Conservation (phyloP, 2,888 invertebrate genomes). For the Drosophila mimica region DNA sequence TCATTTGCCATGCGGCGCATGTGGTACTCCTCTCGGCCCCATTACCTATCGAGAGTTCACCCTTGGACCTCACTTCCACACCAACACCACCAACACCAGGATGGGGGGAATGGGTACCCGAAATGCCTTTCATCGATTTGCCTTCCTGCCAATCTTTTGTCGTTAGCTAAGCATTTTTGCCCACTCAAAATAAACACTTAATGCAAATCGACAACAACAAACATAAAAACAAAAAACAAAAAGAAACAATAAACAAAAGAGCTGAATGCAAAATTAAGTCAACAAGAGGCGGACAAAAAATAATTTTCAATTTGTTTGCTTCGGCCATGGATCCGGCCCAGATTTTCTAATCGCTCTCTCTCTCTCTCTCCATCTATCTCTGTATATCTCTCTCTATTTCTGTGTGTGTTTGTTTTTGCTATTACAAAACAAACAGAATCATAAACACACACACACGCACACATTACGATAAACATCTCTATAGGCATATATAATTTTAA, state of each 20-base stretch:
- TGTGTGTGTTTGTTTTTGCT: constrained; percentile 40
- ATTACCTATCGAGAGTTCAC: constrained; percentile 22
- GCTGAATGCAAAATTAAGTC: constrained; percentile 51
- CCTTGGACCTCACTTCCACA: constrained; percentile 32
- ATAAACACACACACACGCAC: constrained; percentile 20
- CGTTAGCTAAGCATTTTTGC: constrained; percentile 57
- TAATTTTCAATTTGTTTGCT: constrained; percentile 53
- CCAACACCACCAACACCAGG: constrained; percentile 1
- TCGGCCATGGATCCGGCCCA: constrained; percentile 27
- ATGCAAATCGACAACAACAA: constrained; percentile 53
- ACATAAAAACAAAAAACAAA: constrained; percentile 16
- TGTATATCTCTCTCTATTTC: not conserved
- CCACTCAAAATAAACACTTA: constrained; percentile 74
- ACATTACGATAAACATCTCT: constrained; percentile 24
- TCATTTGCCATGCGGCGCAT: constrained; percentile 79
- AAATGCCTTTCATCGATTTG: constrained; percentile 75
- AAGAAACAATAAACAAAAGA: constrained; percentile 18
- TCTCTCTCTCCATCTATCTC: not conserved
- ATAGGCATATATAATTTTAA: constrained; percentile 48
- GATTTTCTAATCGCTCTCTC: not conserved
- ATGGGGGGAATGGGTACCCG: not conserved
- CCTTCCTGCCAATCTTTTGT: constrained; percentile 44
- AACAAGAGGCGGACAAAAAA: constrained; percentile 40
- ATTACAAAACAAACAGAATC: constrained; percentile 46
- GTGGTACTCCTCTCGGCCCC: constrained; percentile 29